These are phyloP conservation scores for Aphaenogaster rudis DNA, from an alignment of 1,140 invertebrate species.

Conservation along the genomic window DNA sequence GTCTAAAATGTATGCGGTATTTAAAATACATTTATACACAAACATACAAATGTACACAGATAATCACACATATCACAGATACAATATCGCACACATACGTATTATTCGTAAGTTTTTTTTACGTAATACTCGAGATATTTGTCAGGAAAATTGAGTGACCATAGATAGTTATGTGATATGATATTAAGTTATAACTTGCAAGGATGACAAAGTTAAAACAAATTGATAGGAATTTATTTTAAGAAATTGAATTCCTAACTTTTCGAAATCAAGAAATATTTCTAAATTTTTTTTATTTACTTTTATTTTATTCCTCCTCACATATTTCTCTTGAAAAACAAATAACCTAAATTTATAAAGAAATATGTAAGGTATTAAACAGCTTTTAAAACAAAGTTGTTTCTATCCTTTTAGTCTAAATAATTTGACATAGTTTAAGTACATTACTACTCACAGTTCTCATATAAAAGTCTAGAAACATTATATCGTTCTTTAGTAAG, in stretches of 20 bases:
- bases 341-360: slow-evolving; percentile 56
- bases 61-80: slow-evolving; percentile 44
- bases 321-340: slow-evolving; percentile 11
- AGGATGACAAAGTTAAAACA: not conserved
- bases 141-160: not conserved
- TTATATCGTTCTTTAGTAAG: slow-evolving; percentile 39
- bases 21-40: slow-evolving; percentile 23
- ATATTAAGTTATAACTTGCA: slow-evolving; percentile 1
- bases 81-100: slow-evolving; percentile 33
- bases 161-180: slow-evolving; percentile 21
- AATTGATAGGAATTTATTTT: not conserved
- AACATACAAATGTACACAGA: slow-evolving; percentile 40
- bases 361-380: not conserved
- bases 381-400: slow-evolving; percentile 6
- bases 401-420: slow-evolving; percentile 1
- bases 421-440: not conserved
- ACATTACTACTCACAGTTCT: not conserved
- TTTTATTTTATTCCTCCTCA: slow-evolving; percentile 29
- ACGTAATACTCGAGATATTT: slow-evolving; percentile 36
- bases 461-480: slow-evolving; percentile 10
- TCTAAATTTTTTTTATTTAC: not conserved
- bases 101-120: slow-evolving; percentile 13
- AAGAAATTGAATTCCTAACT: slow-evolving; percentile 3
- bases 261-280: not conserved
- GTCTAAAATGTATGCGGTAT: slow-evolving; percentile 26